Conservation (phyloP, 2,888 invertebrate species). For the Cerceris ruficornis region DNA sequence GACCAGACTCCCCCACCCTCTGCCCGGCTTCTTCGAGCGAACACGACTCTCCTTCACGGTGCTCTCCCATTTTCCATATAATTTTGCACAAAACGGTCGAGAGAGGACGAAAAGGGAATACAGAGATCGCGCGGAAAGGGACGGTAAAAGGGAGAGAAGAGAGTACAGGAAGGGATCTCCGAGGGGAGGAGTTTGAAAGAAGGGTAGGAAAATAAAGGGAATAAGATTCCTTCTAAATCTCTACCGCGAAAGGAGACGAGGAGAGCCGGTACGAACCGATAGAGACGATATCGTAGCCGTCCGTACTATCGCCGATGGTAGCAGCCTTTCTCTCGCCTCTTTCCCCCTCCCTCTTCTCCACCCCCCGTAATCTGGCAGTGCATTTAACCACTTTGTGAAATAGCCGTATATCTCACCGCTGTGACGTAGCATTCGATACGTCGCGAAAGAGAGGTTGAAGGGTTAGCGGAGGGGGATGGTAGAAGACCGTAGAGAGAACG, state of each 20-base stretch:
- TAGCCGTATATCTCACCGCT: conserved; percentile 75
- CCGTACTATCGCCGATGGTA: conserved; percentile 25
- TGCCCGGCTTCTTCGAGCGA: conserved; percentile 15
- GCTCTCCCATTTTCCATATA: conserved; percentile 58
- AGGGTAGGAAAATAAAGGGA: conserved; percentile 12
- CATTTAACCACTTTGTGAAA: conserved; percentile 80
- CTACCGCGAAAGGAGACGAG: conserved; percentile 20
- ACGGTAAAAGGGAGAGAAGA: conserved; percentile 17
- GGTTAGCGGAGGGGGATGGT: conserved; percentile 38
- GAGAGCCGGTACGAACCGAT: conserved; percentile 27
- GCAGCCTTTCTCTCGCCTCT: conserved; percentile 21
- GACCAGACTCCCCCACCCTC: conserved; percentile 39
- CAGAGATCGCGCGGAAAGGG: conserved; percentile 5
- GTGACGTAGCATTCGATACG: conserved; percentile 80
- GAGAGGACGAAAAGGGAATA: conserved; percentile 38
- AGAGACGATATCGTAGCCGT: conserved; percentile 54
- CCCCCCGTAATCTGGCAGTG: conserved; percentile 78
- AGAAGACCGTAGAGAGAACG: conserved; percentile 16
- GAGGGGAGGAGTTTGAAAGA: background rate
- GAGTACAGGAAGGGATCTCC: too few relatives aligned
- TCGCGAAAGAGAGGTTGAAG: conserved; percentile 61
- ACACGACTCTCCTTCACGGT: conserved; percentile 42
- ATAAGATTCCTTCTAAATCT: conserved; percentile 29
- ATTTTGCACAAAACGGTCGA: conserved; percentile 58
- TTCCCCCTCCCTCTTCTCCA: conserved; percentile 5